Percentiles rank a stretch among this genome's conserved stretches.
Evolutionary conservation across 1,140 invertebrate genomes (phyloP).

Genomic region (Eurytemora carolleeae): DNA sequence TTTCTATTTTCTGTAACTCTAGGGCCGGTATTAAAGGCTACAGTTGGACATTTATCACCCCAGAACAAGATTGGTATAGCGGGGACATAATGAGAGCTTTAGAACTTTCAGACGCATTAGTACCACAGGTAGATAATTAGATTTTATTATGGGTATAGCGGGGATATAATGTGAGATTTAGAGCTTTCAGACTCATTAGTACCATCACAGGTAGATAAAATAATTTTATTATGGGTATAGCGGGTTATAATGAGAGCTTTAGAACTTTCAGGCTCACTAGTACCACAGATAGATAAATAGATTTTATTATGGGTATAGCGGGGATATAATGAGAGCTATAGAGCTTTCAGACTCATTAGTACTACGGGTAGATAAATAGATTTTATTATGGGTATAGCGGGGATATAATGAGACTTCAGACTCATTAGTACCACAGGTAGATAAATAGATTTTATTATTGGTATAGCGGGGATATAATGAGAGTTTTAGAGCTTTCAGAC

Average conservation of each 20-base stretch:
- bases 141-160: no score
- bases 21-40: conserved; percentile 91
- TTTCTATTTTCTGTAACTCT: no score
- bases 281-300: conserved; percentile 49
- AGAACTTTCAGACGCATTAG: conserved; percentile 51
- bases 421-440: conserved; percentile 41
- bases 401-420: conserved; percentile 68
- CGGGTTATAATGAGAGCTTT: conserved; percentile 73
- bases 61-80: conserved; percentile 74
- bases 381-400: conserved; percentile 69
- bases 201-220: no score
- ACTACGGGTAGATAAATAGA: no score
- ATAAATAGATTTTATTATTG: no score
- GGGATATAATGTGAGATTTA: no score
- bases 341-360: no score
- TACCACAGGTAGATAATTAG: conserved; percentile 46
- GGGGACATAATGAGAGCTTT: conserved; percentile 81
- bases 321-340: no score
- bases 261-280: conserved; percentile 51
- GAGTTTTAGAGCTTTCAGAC: no score
- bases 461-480: no score
- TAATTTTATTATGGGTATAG: conserved; percentile 67
- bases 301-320: no score
- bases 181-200: no score
- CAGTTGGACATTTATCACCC: conserved; percentile 90